Base-by-base conservation (phyloP, 2,113 vertebrate genomes). In the Paralichthys olivaceus region DNA sequence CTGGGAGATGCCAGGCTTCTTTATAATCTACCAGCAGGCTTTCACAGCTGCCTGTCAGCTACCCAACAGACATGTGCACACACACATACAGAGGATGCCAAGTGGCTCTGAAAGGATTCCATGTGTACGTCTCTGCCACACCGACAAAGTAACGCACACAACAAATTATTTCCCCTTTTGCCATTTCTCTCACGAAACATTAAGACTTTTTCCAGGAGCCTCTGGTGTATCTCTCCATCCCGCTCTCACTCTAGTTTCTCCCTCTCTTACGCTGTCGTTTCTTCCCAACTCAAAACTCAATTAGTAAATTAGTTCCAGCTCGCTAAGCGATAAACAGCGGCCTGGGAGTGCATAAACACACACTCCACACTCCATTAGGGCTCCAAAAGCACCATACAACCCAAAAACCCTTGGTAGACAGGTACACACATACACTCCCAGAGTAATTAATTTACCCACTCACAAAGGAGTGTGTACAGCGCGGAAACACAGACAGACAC, bases 281-380 rank as follows among this genome's bases (percentile, higher is more conserved):
- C 70, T 82, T 84, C 73, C 81, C 82, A 84, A 88, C 90, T 93
- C 86, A 92, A 91, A 92, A 94, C 93, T 94, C 93, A 94, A 94
- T 94, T 94, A 94, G 93, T 93, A 93, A 94, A 95, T 95, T 93
- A 93, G 94, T 94, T 94, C 92, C 93, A 92, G 91, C 89, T 90
- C 91, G 88, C 93, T 91, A 91, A 91, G 86, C 90, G 92, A 92
- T 94, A 95, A 94, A 94, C 91, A 94, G 89, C 80, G 71, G 92
- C 93, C 72, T 81, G 91, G 91, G 92, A 94, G 87, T 76, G 58
- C 80, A 87, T 94, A 94, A 94, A 94, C 92, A 94, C 90, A 90
- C 90, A 86, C 89, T 85, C 59, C 84, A 87, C 89, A 92, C 85
- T 86, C 90, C 90, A 94, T 93, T 93, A 94, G 90, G 89, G 88